Percentiles rank a stretch among this genome's conserved stretches.
These are phyloP conservation scores for Coenonympha arcania DNA, from an alignment of 2,888 invertebrate species.

Conservation along the genomic window DNA sequence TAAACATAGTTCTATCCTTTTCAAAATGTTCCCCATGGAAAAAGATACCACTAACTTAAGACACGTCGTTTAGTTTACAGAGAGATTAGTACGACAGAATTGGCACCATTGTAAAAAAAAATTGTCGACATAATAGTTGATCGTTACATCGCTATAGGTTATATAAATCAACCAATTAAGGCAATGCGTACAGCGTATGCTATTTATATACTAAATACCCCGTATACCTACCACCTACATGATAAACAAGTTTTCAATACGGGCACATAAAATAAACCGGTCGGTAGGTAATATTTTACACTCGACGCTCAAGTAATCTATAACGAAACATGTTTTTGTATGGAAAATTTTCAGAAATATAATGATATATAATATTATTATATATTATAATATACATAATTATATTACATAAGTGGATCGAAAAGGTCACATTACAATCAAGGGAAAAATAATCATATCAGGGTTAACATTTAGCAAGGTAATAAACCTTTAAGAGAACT, in stretches of 20 bases:
- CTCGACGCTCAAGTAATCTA: slow-evolving; percentile 1
- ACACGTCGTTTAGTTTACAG: no score
- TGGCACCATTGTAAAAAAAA: no score
- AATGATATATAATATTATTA: background rate
- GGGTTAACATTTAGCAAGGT: background rate
- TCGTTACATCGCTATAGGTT: no score
- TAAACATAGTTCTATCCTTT: no score
- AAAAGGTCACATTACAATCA: slow-evolving; percentile 7
- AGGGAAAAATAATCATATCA: background rate
- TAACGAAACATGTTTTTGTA: slow-evolving; percentile 8
- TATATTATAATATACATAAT: slow-evolving; percentile 7
- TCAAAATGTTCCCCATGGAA: no score
- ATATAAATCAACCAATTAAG: no score
- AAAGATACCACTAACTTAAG: no score
- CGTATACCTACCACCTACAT: background rate
- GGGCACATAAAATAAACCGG: slow-evolving; percentile 14
- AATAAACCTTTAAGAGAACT: background rate
- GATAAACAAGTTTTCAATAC: slow-evolving; percentile 15
- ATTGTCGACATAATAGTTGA: no score
- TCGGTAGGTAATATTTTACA: slow-evolving; percentile 14
- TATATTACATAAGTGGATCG: slow-evolving; percentile 5
- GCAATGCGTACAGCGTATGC: background rate
- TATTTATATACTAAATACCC: slow-evolving; percentile 6
- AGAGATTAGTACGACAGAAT: no score
- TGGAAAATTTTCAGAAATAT: slow-evolving; percentile 8